Evolutionary conservation across 2,888 invertebrate genomes (phyloP).

Genomic region (Seladonia tumulorum): DNA sequence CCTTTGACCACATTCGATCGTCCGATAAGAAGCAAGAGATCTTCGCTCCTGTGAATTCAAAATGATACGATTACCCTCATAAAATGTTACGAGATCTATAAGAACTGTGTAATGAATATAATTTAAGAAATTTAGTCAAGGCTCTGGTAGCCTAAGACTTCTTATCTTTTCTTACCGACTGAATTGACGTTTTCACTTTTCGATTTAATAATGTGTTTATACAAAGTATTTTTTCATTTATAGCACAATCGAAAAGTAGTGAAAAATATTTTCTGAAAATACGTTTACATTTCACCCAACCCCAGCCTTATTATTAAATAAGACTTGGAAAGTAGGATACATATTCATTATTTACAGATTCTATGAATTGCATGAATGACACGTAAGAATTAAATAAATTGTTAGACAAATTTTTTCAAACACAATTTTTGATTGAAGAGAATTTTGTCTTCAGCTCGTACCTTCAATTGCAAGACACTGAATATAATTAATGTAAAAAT

Average conservation of each 20-base stretch:
- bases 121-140: neutral
- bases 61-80: neutral
- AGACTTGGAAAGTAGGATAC: neutral
- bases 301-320: neutral
- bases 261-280: too few species aligned
- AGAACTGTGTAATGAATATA: neutral
- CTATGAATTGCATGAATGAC: neutral
- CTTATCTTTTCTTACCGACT: neutral
- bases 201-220: neutral
- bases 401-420: too few species aligned
- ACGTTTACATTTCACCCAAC: neutral
- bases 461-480: too few species aligned
- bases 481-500: too few species aligned
- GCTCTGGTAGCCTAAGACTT: neutral
- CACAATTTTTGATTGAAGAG: too few species aligned
- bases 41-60: slow-evolving; percentile 5
- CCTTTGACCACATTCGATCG: neutral
- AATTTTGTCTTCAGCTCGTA: too few species aligned
- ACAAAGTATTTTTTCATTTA: neutral
- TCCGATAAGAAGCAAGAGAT: slow-evolving; percentile 20
- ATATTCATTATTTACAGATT: neutral
- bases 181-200: neutral
- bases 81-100: neutral
- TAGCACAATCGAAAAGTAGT: too few species aligned
- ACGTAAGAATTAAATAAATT: neutral